A percentile compares a stretch with the other conserved stretches of the same genome.
Evolutionary conservation across 1,140 invertebrate species (phyloP).

Genomic region (Tyrophagus putrescentiae): DNA sequence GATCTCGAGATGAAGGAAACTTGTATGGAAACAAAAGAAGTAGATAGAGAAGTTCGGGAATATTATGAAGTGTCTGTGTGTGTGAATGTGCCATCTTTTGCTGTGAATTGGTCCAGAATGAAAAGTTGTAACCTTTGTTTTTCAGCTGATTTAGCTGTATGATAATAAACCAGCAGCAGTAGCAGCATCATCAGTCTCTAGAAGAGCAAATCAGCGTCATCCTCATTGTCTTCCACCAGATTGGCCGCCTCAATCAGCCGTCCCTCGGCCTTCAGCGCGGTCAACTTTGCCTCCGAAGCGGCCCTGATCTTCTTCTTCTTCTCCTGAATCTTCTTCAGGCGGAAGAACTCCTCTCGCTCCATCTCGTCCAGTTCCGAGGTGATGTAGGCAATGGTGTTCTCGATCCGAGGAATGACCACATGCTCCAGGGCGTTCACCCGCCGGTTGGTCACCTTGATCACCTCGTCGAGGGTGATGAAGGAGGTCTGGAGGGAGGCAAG

Average conservation of each 20-base stretch:
- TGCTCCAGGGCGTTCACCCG: conserved; percentile 99
- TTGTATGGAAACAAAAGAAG: too few relatives aligned
- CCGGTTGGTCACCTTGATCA: conserved; percentile 71
- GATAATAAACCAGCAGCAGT: too few relatives aligned
- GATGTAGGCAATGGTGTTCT: conserved; percentile 89
- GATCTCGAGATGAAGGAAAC: too few relatives aligned
- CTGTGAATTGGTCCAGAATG: too few relatives aligned
- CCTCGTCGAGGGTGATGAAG: conserved; percentile 90
- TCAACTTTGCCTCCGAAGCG: conserved; percentile 4
- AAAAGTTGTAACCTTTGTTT: too few relatives aligned
- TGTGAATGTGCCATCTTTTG: too few relatives aligned
- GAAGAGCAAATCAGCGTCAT: conserved; percentile 81
- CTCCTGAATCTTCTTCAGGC: conserved; percentile 80
- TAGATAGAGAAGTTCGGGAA: too few relatives aligned
- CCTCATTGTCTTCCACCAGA: conserved; percentile 55
- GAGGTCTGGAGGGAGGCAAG: conserved; percentile 89
- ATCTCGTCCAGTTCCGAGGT: conserved; percentile 95
- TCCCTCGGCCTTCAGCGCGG: conserved; percentile 33
- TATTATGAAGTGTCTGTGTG: too few relatives aligned
- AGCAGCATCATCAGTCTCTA: conserved; percentile 53
- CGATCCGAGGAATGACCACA: conserved; percentile 95
- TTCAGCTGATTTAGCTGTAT: too few relatives aligned
- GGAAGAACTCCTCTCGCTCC: conserved; percentile 96
- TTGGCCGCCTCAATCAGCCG: conserved; percentile 42
- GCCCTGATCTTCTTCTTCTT: conserved; percentile 55